Percentiles rank a stretch among this genome's conserved stretches.
Conservation (phyloP, 2,113 vertebrate species). For the Hiodon tergisus region DNA sequence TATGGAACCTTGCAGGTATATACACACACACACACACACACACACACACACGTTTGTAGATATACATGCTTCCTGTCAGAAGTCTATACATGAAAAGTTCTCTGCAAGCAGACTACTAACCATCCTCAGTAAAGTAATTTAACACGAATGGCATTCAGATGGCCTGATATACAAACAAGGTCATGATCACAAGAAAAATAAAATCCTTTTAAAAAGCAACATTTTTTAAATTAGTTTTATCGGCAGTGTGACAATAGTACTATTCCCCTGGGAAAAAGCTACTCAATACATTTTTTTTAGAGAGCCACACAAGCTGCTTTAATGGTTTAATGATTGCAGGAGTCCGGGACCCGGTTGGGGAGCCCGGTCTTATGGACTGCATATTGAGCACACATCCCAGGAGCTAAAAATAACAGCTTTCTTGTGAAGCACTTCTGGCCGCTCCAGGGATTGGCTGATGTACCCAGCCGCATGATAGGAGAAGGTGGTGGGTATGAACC, state of each 20-base stretch:
- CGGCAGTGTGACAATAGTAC: background rate
- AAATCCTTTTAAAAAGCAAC: too few species aligned
- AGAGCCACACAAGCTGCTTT: conserved; percentile 4
- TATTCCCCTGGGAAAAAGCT: background rate
- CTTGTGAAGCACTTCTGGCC: conserved; percentile 14
- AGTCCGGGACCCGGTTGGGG: background rate
- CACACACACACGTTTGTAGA: background rate
- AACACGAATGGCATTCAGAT: too few species aligned
- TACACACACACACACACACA: background rate
- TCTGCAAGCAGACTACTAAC: too few species aligned
- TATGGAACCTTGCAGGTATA: too few species aligned
- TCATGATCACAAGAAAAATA: too few species aligned
- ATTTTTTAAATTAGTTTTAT: too few species aligned
- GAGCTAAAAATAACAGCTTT: conserved; percentile 15
- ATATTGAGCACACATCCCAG: background rate
- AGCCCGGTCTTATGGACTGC: conserved; percentile 5
- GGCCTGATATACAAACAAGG: too few species aligned
- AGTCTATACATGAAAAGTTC: too few species aligned
- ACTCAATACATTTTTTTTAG: background rate
- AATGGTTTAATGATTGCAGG: conserved; percentile 11
- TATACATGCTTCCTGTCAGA: background rate
- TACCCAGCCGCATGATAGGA: conserved; percentile 11
- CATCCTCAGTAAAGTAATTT: too few species aligned
- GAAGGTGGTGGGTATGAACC: background rate
- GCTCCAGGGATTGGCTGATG: background rate